Percentiles rank a stretch among this genome's conserved stretches.
These are phyloP conservation scores for Gisinianus flammeolus DNA, from an alignment of 2,888 invertebrate genomes.

Conservation along the genomic window DNA sequence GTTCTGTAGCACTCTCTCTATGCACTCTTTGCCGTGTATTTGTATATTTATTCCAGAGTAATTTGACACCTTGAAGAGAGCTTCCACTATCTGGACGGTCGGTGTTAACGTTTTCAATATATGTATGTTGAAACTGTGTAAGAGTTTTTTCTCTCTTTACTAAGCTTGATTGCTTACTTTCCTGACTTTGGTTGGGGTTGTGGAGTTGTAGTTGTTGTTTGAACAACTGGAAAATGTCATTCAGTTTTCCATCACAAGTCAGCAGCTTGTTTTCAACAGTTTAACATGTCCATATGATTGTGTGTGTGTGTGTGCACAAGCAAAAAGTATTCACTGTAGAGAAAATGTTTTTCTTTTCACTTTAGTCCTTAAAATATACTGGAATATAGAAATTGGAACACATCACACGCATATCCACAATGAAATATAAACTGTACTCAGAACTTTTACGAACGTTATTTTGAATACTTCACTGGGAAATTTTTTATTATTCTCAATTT, in stretches of 20 bases:
- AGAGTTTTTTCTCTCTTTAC: conserved; percentile 1
- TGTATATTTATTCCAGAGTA: conserved; percentile 32
- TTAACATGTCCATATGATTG: neutral
- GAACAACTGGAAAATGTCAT: conserved; percentile 42
- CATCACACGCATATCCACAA: too few relatives aligned
- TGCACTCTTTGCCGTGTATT: neutral
- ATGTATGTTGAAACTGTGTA: neutral
- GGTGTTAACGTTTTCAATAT: neutral
- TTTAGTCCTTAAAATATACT: neutral
- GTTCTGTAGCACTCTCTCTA: too few relatives aligned
- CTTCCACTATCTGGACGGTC: conserved; percentile 12
- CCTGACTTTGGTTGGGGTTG: conserved; percentile 2
- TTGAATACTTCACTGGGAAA: neutral
- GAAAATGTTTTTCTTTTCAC: neutral
- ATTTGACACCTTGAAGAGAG: conserved; percentile 39
- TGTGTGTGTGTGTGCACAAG: conserved; percentile 20
- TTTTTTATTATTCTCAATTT: too few relatives aligned
- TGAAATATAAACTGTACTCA: too few relatives aligned
- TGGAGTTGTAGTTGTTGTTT: conserved; percentile 27
- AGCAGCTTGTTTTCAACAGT: conserved; percentile 31
- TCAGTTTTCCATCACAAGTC: conserved; percentile 36
- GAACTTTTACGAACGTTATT: neutral
- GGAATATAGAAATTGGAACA: neutral
- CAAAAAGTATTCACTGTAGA: neutral
- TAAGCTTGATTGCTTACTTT: conserved; percentile 12